phyloP scores from a whole-genome alignment of 2,888 invertebrate genomes.

The Sisyra terminalis region DNA sequence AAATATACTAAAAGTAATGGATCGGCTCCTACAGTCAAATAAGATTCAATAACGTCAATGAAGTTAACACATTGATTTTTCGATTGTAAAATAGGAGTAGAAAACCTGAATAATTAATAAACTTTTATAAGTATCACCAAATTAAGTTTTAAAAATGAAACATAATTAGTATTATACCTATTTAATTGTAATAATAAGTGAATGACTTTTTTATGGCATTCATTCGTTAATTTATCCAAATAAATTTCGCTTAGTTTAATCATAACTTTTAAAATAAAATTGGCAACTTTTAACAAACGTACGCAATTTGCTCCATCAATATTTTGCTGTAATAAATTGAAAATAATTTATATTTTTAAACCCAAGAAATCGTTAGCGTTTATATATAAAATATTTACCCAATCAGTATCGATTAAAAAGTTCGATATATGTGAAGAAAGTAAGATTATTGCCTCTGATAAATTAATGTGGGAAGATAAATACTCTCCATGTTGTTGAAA shows the following conservation, averaged over 20 bases:
- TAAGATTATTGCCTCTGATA: background rate
- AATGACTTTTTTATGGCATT: conserved; percentile 15
- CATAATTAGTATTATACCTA: background rate
- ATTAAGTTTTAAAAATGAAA: background rate
- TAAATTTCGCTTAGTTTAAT: conserved; percentile 28
- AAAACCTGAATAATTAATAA: conserved; percentile 11
- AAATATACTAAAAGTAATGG: conserved; percentile 10
- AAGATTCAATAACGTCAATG: conserved; percentile 14
- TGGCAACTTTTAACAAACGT: conserved; percentile 31
- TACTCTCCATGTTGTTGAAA: conserved; percentile 28
- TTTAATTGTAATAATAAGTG: background rate
- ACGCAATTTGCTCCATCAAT: conserved; percentile 26
- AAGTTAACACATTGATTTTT: conserved; percentile 11
- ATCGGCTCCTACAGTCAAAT: conserved; percentile 10
- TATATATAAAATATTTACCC: background rate
- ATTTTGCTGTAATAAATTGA: conserved; percentile 20
- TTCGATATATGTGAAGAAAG: background rate
- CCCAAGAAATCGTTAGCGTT: background rate
- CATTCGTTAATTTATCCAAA: conserved; percentile 18
- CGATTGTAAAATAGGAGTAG: conserved; percentile 9
- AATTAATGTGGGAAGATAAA: background rate
- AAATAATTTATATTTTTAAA: conserved; percentile 2
- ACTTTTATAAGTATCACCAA: background rate
- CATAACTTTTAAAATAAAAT: conserved; percentile 32
- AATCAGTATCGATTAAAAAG: background rate